Evolutionary conservation across 2,888 invertebrate genomes (phyloP), one percentile per base, ranked within the genome.

Genomic region (Bellardia bayeri): DNA sequence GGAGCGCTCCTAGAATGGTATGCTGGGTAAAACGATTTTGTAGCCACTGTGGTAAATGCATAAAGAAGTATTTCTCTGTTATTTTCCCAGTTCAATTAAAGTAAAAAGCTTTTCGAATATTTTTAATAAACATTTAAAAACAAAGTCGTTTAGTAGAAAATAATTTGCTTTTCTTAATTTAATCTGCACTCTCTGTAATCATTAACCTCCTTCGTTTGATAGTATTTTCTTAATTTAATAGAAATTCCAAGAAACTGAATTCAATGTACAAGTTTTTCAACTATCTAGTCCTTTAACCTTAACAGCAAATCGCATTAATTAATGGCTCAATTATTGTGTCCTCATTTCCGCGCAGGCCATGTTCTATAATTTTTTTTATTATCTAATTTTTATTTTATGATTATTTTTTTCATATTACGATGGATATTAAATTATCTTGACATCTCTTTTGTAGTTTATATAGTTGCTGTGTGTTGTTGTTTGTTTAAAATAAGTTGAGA

Each of bases 401-500:
- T 37, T 40, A 1, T n/a, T 14, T 51, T 63, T 51, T 79, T 66
- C 45, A 56, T 45, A 66, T 56, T 33, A 58, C 81, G 74, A 45
- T 82, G 49, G 56, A 45, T 76, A 83, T 83, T 76, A 69, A 76
- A 83, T 83, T 83, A 76, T 76, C 83, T 83, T 83, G 83, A 83
- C 83, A 76, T 82, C 61, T 76, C 68, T 61, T 82, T 82, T 61
- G 6, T 49, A 61, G 45, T n/a, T 66, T 13, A 45, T 33, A 8
- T 7, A 9, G 56, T 56, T 68, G 33, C 61, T 51, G 40, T n/a
- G 51, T 51, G 40, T n/a, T 40, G 13, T 61, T 69, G 42, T 63
- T 61, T 83, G 54, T 71, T 69, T 33, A 14, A 82, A 71, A 76
- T 83, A 56, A 75, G 83, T 78, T 83, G 78, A 85, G 78, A 78